phyloP scores from a whole-genome alignment of 2,797 vertebrate species.

The Chelidonichthys spinosus region DNA sequence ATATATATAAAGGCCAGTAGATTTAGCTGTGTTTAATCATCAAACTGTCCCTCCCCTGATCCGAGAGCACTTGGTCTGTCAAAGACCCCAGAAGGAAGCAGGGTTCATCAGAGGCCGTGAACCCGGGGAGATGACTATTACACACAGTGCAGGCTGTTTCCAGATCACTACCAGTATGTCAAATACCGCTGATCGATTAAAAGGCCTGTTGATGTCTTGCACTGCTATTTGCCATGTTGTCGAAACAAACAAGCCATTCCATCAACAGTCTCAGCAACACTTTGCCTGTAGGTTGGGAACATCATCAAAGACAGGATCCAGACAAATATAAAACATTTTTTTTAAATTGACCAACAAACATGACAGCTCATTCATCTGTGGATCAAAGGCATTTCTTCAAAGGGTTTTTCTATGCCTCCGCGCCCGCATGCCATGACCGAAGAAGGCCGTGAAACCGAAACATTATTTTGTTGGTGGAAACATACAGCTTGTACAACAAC shows the following conservation, averaged over 20 bases:
- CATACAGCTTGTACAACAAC: too few relatives aligned
- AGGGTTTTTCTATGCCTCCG: too few relatives aligned
- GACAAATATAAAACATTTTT: neutral
- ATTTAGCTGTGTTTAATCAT: constrained; percentile 32
- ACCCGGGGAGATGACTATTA: constrained; percentile 9
- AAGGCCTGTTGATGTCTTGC: neutral
- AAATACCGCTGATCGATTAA: neutral
- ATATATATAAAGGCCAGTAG: constrained; percentile 20
- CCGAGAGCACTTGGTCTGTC: neutral
- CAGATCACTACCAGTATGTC: too few relatives aligned
- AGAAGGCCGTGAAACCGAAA: too few relatives aligned
- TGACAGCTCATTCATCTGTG: neutral
- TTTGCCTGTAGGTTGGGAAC: neutral
- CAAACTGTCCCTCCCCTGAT: constrained; percentile 15
- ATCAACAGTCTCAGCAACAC: neutral
- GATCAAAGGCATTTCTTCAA: neutral
- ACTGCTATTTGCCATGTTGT: neutral
- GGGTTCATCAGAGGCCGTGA: constrained; percentile 38
- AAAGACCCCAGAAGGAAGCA: constrained; percentile 46
- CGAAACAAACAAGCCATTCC: neutral
- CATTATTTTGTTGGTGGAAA: too few relatives aligned
- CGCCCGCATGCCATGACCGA: too few relatives aligned
- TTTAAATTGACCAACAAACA: neutral
- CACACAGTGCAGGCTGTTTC: too few relatives aligned
- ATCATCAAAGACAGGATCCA: neutral